Evolutionary conservation across 2,797 vertebrate species (phyloP).

Genomic region (Pterois miles): DNA sequence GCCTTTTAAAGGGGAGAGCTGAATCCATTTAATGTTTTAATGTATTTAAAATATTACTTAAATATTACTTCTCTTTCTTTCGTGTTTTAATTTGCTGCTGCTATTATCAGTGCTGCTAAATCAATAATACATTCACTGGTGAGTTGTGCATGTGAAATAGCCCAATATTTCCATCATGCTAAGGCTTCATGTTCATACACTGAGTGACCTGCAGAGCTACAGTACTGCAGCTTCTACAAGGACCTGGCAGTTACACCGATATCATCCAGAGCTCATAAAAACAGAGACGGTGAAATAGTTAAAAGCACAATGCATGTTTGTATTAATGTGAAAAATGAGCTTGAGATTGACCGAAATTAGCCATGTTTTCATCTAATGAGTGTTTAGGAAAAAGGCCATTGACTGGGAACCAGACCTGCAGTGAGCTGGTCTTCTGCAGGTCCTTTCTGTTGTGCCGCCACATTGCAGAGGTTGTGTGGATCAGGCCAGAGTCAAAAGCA

Average conservation of each 20-base stretch:
- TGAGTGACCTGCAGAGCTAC: not conserved
- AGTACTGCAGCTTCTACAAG: not conserved
- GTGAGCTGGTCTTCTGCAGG: not conserved
- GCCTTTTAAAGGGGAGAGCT: not conserved
- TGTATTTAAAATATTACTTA: not conserved
- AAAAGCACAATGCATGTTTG: not conserved
- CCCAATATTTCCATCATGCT: not conserved
- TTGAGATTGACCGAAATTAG: not conserved
- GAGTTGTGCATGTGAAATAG: not conserved
- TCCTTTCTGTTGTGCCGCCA: not conserved
- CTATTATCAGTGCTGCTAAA: not conserved
- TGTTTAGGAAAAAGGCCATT: not conserved
- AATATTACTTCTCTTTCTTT: not conserved
- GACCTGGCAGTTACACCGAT: not conserved
- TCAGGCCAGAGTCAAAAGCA: not conserved
- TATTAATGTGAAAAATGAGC: not conserved
- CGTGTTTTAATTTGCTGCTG: not conserved
- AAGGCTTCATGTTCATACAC: not conserved
- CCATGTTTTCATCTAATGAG: not conserved
- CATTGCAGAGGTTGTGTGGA: not conserved
- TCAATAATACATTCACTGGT: not conserved
- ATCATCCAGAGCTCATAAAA: not conserved
- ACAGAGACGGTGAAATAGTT: not conserved
- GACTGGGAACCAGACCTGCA: not conserved
- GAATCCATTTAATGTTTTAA: not conserved